Conservation (phyloP, 2,113 vertebrate genomes). For the Pipra filicauda region DNA sequence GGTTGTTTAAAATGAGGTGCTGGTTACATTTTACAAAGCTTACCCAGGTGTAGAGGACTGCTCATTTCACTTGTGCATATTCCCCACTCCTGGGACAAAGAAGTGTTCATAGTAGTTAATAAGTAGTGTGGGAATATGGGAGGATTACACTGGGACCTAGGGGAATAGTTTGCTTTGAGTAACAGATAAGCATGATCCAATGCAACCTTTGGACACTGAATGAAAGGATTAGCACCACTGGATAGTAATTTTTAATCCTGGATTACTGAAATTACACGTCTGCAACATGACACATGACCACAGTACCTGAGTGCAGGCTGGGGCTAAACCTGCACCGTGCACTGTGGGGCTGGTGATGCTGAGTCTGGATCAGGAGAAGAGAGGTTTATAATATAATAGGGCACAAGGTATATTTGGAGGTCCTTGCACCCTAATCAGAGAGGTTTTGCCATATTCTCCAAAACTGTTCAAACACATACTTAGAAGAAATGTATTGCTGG, state of each 20-base stretch:
- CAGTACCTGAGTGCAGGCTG: neutral
- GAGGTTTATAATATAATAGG: neutral
- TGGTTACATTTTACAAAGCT: neutral
- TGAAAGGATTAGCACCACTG: neutral
- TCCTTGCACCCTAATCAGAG: neutral
- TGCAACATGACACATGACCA: neutral
- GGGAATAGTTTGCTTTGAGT: neutral
- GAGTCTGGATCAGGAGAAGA: neutral
- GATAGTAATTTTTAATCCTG: neutral
- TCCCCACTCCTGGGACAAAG: neutral
- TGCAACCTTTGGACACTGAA: neutral
- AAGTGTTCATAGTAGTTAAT: neutral
- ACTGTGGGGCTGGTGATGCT: neutral
- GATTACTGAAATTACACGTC: neutral
- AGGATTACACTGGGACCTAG: neutral
- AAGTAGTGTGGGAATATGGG: neutral
- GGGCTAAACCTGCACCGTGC: rapidly evolving
- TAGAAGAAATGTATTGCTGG: neutral
- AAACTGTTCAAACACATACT: neutral
- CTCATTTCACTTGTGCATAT: neutral
- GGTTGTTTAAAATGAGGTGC: neutral
- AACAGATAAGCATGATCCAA: neutral
- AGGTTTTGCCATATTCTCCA: neutral
- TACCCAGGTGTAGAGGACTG: neutral
- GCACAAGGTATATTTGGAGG: neutral